A percentile compares a stretch with the other conserved stretches of the same genome.
Conservation (phyloP, 1,140 invertebrate genomes). For the Temnothorax longispinosus region DNA sequence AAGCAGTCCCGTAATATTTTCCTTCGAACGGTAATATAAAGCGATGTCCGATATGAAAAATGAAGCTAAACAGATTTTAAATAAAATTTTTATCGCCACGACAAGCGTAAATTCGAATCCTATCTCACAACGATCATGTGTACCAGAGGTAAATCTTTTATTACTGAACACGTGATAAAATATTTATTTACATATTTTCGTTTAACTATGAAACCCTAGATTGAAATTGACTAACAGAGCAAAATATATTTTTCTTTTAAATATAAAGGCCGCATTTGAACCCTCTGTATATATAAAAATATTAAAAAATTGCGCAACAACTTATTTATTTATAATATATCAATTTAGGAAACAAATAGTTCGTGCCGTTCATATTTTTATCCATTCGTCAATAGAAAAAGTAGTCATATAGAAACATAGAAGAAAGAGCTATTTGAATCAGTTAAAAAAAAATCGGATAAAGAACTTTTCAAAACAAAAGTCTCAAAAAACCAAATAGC, state of each 20-base stretch:
- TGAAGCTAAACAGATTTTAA: slow-evolving; percentile 7
- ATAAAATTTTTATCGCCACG: background rate
- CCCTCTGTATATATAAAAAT: background rate
- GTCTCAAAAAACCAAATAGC: too few relatives aligned
- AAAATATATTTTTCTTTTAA: background rate
- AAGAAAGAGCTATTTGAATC: too few relatives aligned
- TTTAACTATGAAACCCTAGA: background rate
- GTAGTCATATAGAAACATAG: background rate
- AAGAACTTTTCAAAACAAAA: too few relatives aligned
- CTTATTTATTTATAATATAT: background rate
- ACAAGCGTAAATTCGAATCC: slow-evolving; percentile 1
- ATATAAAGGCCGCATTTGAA: background rate
- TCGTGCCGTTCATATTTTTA: background rate
- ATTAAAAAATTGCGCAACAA: background rate
- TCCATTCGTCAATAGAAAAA: background rate
- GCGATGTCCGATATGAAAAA: slow-evolving; percentile 14
- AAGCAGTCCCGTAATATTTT: background rate
- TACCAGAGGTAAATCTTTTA: background rate
- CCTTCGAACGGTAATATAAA: background rate
- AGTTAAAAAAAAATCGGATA: too few relatives aligned
- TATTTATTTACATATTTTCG: background rate
- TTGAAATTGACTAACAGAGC: background rate
- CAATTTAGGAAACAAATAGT: background rate
- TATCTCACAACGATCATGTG: background rate
- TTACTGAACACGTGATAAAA: slow-evolving; percentile 1